A percentile compares a stretch with the other conserved stretches of the same genome.
These are phyloP conservation scores for Lydus trimaculatus DNA, from an alignment of 2,888 invertebrate genomes.

Conservation along the genomic window DNA sequence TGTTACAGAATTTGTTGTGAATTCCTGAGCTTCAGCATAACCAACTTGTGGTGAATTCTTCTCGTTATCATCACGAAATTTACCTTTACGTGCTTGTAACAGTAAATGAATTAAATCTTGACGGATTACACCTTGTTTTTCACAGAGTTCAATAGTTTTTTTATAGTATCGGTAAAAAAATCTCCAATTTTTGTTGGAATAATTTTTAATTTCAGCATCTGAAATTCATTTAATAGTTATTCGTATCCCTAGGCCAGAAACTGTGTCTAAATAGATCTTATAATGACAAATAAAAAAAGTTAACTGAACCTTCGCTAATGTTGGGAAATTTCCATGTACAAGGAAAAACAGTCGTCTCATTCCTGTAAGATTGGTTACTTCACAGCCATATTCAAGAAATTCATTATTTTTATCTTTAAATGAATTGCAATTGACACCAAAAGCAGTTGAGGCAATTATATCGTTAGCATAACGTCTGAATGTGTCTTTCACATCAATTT, in stretches of 20 bases:
- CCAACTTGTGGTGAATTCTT: conserved; percentile 15
- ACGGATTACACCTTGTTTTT: conserved; percentile 48
- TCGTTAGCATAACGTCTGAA: no score
- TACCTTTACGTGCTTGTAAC: conserved; percentile 56
- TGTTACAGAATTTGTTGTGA: conserved; percentile 35
- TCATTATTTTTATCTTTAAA: no score
- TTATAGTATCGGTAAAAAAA: conserved; percentile 45
- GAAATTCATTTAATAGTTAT: conserved; percentile 61
- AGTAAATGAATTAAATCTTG: conserved; percentile 57
- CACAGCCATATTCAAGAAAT: no score
- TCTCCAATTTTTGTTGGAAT: conserved; percentile 27
- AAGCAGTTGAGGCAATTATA: no score
- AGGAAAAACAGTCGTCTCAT: no score
- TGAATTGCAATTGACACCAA: no score
- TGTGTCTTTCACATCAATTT: no score
- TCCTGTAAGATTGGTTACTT: no score
- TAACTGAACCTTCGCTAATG: no score
- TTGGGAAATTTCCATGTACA: no score
- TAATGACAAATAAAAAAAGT: no score
- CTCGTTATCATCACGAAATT: conserved; percentile 15
- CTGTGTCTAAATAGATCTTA: no score
- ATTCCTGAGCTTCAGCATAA: conserved; percentile 43
- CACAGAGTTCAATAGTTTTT: conserved; percentile 37
- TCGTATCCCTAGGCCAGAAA: conserved; percentile 57
- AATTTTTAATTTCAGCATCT: background rate